These are phyloP conservation scores for Ceyx erithaca DNA, from an alignment of 2,797 vertebrate genomes.

Conservation along the genomic window DNA sequence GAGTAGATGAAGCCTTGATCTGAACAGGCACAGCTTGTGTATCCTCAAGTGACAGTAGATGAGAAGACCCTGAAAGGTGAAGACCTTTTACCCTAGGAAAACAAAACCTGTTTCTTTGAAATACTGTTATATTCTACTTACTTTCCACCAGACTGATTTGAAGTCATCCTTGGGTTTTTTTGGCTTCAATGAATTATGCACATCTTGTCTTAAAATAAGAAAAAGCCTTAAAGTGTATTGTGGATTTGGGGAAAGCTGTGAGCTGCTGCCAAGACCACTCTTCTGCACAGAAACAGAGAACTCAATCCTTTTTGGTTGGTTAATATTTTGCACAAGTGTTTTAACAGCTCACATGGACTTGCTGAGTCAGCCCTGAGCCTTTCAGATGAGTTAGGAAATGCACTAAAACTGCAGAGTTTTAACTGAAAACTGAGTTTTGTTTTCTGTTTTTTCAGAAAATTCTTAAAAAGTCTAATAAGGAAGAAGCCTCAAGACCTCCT, in stretches of 20 bases:
- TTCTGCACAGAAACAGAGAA: background rate
- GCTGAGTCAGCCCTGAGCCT: background rate
- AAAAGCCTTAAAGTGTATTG: background rate
- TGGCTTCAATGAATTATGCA: background rate
- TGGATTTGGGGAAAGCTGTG: background rate
- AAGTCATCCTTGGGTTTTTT: background rate
- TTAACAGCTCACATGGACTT: background rate
- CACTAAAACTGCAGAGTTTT: too few relatives aligned
- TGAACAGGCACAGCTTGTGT: background rate
- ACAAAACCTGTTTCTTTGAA: background rate
- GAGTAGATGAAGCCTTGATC: background rate
- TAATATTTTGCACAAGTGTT: background rate
- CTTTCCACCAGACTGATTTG: background rate
- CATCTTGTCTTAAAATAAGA: background rate
- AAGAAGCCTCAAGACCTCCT: conserved; percentile 76
- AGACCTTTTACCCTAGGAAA: background rate
- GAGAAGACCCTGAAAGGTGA: background rate
- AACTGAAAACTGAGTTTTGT: background rate
- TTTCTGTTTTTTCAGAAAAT: conserved; percentile 58
- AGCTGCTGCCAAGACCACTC: background rate
- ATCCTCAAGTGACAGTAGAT: background rate
- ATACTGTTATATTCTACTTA: background rate
- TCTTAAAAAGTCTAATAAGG: conserved; percentile 76
- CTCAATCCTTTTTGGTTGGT: background rate
- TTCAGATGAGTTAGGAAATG: background rate